These are phyloP conservation scores for Cathartes aura DNA, from an alignment of 2,113 vertebrate genomes.

Conservation along the genomic window DNA sequence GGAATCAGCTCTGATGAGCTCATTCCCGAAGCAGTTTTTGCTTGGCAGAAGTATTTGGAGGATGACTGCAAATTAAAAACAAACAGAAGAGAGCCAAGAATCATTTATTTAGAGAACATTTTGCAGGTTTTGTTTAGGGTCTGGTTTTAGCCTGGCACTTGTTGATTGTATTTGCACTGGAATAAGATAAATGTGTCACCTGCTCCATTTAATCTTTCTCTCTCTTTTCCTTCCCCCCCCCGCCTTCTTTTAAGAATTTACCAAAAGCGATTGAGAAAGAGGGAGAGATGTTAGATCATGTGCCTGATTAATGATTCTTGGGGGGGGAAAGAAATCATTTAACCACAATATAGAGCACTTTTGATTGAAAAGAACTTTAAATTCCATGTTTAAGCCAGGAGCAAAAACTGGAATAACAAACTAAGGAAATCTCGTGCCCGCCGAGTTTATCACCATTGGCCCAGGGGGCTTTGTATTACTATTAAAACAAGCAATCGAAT, in stretches of 20 bases:
- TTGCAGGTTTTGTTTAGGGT: constrained; percentile 62
- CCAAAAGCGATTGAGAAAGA: not conserved
- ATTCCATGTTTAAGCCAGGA: not conserved
- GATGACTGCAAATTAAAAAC: constrained; percentile 73
- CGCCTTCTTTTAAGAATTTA: not conserved
- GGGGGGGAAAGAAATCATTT: constrained; percentile 6
- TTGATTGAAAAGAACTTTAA: constrained; percentile 1
- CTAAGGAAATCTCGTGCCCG: not conserved
- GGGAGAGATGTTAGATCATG: not conserved
- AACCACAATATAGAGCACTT: not conserved
- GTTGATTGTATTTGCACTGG: constrained; percentile 47
- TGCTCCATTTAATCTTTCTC: constrained; percentile 4
- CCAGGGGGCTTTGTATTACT: not conserved
- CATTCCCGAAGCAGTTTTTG: constrained; percentile 35
- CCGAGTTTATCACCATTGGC: not conserved
- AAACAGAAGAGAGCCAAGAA: constrained; percentile 74
- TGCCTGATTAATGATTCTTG: not conserved
- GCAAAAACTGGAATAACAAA: not conserved
- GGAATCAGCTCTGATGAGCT: not conserved
- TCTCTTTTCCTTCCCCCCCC: not conserved
- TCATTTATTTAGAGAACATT: constrained; percentile 68
- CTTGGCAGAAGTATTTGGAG: constrained; percentile 42
- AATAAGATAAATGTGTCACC: constrained; percentile 54
- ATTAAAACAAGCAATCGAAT: not conserved
- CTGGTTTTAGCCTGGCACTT: constrained; percentile 50